phyloP scores from a whole-genome alignment of 2,113 vertebrate genomes.

The Dinomys branickii region DNA sequence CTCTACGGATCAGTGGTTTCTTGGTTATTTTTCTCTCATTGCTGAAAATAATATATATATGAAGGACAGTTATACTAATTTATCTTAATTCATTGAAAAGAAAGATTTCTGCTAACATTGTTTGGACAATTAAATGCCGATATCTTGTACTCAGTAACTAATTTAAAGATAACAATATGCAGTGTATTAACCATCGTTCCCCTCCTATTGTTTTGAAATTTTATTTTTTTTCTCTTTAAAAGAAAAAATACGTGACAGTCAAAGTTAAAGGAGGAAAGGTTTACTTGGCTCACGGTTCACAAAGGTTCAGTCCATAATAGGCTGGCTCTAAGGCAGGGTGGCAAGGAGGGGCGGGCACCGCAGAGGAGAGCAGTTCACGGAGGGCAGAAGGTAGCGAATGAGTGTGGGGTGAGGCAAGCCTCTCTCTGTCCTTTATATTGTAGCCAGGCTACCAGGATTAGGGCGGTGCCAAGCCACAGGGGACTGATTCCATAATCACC shows the following conservation, averaged over 20 bases:
- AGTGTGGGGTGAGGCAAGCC: background rate
- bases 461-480: background rate
- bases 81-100: no score
- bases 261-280: background rate
- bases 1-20: background rate
- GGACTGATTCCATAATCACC: background rate
- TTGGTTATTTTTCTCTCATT: background rate
- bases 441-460: background rate
- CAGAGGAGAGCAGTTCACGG: background rate
- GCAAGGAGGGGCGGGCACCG: accelerated
- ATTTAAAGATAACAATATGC: no score
- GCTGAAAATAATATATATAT: background rate
- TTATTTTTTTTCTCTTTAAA: no score
- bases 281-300: background rate
- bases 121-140: no score
- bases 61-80: no score
- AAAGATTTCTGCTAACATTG: no score
- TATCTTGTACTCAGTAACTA: no score
- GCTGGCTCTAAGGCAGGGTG: background rate
- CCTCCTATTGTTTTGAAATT: no score
- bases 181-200: no score
- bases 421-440: background rate
- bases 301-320: background rate
- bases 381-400: background rate
- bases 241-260: background rate